phyloP scores from a whole-genome alignment of 2,797 vertebrate genomes.

The Babyrousa celebensis region DNA sequence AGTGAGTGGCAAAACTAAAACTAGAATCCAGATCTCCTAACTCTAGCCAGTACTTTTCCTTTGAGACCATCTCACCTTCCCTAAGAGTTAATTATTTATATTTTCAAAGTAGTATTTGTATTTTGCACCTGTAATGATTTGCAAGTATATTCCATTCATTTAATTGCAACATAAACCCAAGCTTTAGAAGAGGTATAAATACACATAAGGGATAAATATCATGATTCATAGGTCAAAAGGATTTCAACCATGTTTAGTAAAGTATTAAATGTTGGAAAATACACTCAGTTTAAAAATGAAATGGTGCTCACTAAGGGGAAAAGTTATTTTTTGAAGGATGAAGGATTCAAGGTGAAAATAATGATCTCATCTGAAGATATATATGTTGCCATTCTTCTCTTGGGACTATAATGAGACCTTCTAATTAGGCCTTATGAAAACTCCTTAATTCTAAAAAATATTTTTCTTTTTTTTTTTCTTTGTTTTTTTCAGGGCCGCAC shows the following conservation, averaged over 20 bases:
- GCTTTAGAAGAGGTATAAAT: constrained; percentile 80
- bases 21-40: neutral
- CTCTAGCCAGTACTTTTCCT: neutral
- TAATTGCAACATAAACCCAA: constrained; percentile 73
- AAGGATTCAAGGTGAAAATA: constrained; percentile 82
- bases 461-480: constrained; percentile 26
- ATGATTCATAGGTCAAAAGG: constrained; percentile 79
- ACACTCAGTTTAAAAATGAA: constrained; percentile 73
- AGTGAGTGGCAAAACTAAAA: neutral
- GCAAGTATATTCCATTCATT: constrained; percentile 37
- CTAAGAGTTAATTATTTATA: constrained; percentile 53
- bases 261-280: constrained; percentile 74
- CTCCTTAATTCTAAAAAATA: constrained; percentile 82
- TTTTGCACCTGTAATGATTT: constrained; percentile 76
- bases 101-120: constrained; percentile 46
- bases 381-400: constrained; percentile 80
- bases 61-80: neutral
- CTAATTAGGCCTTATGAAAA: constrained; percentile 78
- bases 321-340: constrained; percentile 66
- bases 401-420: constrained; percentile 77
- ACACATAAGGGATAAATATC: constrained; percentile 75
- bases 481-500: no score
- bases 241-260: constrained; percentile 53
- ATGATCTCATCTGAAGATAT: constrained; percentile 81
- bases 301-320: constrained; percentile 48